Conservation (phyloP, 2,113 vertebrate genomes). For the Cygnus buccinator region DNA sequence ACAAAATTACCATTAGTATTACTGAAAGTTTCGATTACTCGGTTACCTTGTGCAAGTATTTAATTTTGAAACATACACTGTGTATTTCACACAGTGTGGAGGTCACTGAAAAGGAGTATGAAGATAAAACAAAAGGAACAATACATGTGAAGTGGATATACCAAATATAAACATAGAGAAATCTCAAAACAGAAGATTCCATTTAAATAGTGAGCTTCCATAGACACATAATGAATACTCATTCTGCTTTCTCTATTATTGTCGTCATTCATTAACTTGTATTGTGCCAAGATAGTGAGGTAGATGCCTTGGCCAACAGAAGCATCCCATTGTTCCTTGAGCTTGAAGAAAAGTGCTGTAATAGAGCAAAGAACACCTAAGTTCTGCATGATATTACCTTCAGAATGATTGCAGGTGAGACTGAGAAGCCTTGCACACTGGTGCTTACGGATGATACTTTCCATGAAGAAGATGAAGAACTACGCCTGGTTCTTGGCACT, state of each 20-base stretch:
- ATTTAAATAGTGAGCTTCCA: neutral
- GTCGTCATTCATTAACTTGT: neutral
- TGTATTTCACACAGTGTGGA: neutral
- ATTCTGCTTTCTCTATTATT: neutral
- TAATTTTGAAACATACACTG: neutral
- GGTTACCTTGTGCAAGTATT: neutral
- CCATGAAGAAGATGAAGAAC: conserved; percentile 89
- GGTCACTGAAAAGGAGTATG: neutral
- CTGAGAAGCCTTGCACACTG: conserved; percentile 87
- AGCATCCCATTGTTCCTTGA: neutral
- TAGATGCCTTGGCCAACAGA: neutral
- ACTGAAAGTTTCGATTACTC: neutral
- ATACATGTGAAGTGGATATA: neutral
- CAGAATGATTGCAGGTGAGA: conserved; percentile 83
- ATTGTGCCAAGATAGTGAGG: neutral
- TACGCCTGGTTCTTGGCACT: conserved; percentile 90
- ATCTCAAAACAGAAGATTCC: neutral
- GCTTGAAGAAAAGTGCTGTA: neutral
- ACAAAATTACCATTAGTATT: neutral
- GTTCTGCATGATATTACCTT: conserved; percentile 29
- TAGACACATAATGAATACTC: neutral
- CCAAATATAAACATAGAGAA: neutral
- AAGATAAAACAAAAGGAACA: neutral
- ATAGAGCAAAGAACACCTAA: neutral
- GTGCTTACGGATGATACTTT: conserved; percentile 84